A percentile compares a stretch with the other conserved stretches of the same genome.
These are phyloP conservation scores for Cephalotes varians DNA, from an alignment of 2,888 invertebrate genomes.

Conservation along the genomic window DNA sequence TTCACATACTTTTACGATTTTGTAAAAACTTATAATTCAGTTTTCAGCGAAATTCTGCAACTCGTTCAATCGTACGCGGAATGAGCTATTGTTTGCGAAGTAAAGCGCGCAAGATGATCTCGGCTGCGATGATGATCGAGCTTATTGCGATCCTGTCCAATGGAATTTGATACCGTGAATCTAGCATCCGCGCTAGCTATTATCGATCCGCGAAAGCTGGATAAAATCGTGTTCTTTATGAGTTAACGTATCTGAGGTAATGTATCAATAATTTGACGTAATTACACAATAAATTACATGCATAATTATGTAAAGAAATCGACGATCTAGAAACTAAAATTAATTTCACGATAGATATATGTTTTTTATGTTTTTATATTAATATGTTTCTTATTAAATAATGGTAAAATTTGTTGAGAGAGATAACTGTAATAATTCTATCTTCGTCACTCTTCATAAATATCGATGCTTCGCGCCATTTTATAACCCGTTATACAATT, in stretches of 20 bases:
- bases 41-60: slow-evolving; percentile 24
- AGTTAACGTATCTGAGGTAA: too few relatives aligned
- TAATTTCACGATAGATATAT: neutral
- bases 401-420: neutral
- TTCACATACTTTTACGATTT: slow-evolving; percentile 15
- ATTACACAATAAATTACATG: slow-evolving; percentile 30
- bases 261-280: slow-evolving; percentile 73
- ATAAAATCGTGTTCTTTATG: slow-evolving; percentile 80
- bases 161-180: slow-evolving; percentile 77
- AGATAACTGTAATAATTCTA: slow-evolving; percentile 7
- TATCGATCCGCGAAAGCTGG: slow-evolving; percentile 78
- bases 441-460: neutral
- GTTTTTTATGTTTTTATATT: neutral
- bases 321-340: neutral
- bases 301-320: neutral
- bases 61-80: slow-evolving; percentile 13
- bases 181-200: slow-evolving; percentile 74
- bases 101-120: slow-evolving; percentile 58
- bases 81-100: slow-evolving; percentile 65
- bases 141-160: slow-evolving; percentile 68
- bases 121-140: slow-evolving; percentile 64
- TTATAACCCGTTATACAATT: neutral
- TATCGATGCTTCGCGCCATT: neutral
- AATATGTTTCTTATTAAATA: slow-evolving; percentile 1
- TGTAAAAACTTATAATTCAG: neutral